phyloP scores from a whole-genome alignment of 1,140 invertebrate species.

The Trachelipus rathkii region DNA sequence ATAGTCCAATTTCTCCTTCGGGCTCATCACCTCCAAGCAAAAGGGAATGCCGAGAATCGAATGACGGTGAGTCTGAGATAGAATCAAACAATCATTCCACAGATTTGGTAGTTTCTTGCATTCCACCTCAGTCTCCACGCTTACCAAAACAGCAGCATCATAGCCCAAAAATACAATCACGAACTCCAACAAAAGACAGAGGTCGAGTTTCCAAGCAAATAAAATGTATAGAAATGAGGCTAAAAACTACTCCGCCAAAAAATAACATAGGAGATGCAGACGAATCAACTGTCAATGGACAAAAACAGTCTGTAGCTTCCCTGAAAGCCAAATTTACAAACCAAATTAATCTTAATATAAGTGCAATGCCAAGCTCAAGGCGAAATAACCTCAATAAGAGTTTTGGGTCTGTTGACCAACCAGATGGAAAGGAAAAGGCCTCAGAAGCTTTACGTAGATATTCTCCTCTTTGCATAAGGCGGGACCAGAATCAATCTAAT shows the following conservation, averaged over 20 bases:
- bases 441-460: not conserved
- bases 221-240: not conserved
- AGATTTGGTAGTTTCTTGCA: not conserved
- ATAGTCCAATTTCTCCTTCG: not conserved
- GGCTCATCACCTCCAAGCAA: not conserved
- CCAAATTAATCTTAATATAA: not conserved
- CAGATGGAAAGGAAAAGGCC: not conserved
- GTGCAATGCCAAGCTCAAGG: not conserved
- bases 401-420: not conserved
- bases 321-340: conserved; percentile 1
- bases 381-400: not conserved
- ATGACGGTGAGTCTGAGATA: not conserved
- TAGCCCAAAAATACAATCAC: not conserved
- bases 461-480: not conserved
- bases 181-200: not conserved
- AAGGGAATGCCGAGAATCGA: not conserved
- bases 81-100: not conserved
- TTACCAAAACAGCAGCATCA: not conserved
- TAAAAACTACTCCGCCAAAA: not conserved
- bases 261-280: not conserved
- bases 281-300: not conserved
- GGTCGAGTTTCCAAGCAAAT: not conserved
- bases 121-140: not conserved
- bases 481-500: not conserved
- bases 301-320: not conserved